Conservation (phyloP, 2,797 vertebrate genomes). For the Rhinogobio ventralis region DNA sequence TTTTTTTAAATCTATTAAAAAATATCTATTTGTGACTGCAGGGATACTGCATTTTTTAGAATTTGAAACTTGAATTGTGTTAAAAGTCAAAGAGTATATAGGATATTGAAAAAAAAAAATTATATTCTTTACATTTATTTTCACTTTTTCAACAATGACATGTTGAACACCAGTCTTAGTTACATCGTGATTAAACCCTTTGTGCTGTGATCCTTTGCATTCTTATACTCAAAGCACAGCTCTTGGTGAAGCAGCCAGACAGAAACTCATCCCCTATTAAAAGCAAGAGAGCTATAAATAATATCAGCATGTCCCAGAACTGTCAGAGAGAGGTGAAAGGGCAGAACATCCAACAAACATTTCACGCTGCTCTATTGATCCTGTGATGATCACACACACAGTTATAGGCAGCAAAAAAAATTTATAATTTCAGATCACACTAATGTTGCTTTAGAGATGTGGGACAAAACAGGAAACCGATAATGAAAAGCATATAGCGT, state of each 20-base stretch:
- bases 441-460: conserved; percentile 43
- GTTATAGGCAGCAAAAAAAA: not conserved
- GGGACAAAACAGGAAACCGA: conserved; percentile 14
- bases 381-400: conserved; percentile 26
- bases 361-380: conserved; percentile 46
- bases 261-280: conserved; percentile 39
- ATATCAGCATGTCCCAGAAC: conserved; percentile 52
- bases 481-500: not conserved
- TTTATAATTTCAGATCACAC: not conserved
- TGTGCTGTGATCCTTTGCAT: conserved; percentile 29
- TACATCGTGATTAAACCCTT: not conserved
- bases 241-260: conserved; percentile 29
- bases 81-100: not conserved
- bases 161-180: not conserved
- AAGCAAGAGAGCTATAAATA: conserved; percentile 52
- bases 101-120: not conserved
- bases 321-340: conserved; percentile 53
- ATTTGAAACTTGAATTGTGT: not conserved
- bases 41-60: not conserved
- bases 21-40: not conserved
- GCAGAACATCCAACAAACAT: conserved; percentile 41
- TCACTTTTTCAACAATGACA: not conserved
- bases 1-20: too few species aligned
- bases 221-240: conserved; percentile 28
- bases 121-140: not conserved